Base-by-base conservation (phyloP, 2,888 invertebrate species). In the Synergus japonicus region DNA sequence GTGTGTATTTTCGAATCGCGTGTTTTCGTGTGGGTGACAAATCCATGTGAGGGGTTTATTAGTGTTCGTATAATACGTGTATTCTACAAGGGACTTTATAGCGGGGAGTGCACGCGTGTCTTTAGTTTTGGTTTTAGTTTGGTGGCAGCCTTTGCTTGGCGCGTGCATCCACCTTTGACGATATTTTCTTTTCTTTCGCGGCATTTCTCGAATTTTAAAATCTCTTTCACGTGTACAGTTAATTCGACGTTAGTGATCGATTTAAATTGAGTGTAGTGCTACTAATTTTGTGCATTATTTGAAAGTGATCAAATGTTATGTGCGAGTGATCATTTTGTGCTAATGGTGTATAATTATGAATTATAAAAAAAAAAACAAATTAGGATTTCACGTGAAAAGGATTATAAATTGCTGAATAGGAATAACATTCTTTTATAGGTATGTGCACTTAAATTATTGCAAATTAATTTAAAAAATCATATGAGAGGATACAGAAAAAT, bases 111-210 rank as follows among this genome's bases (percentile, higher is more conserved):
- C 89, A 89, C 90, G 89, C 89, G 91, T 91, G 91, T 90, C 91
- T 91, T 91, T 86, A 88, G 86, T 89, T 90, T 90, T 88, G 89
- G 89, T 89, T 90, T 91, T 90, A 91, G 91, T 92, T 90, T 88
- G 81, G 85, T 84, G 86, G 83, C 87, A 84, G 88, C 88, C 87
- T 83, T 83, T 83, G 84, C 83, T 79, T 83, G 78, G 69, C 79
- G 79, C 78, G 81, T 78, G 66, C 29, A 65, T 77, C 44, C n/a
- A 63, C 15, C n/a, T 18, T 46, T 44, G 2, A 10, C 18, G 41
- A 78, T 37, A 29, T 2, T 49, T 41, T 18, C 15, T 43, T 49
- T 69, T 67, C 3, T 18, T 69, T 78, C 41, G 63, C 22, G 29
- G 63, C 63, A 29, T 10, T 29, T 29, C 12, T 63, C 12, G 1